Evolutionary conservation across 2,113 vertebrate species (phyloP).

Genomic region (Poecile atricapillus): DNA sequence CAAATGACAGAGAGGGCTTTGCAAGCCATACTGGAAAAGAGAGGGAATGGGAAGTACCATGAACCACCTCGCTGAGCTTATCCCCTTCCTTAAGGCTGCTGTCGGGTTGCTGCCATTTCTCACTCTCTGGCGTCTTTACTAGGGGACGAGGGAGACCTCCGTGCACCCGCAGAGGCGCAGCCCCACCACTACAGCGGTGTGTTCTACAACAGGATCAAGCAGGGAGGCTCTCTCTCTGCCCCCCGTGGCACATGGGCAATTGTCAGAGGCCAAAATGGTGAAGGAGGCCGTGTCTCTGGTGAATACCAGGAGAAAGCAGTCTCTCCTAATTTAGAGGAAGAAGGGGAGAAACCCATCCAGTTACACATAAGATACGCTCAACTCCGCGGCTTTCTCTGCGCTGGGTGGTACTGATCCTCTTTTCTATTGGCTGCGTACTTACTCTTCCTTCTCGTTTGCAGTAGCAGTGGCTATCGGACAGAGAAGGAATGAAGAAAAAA

Average conservation of each 20-base stretch:
- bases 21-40: background rate
- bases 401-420: background rate
- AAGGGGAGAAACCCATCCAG: background rate
- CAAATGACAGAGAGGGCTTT: background rate
- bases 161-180: background rate
- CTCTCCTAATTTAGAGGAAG: background rate
- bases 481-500: background rate
- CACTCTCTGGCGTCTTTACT: background rate
- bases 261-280: background rate
- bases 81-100: background rate
- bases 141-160: background rate
- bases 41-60: background rate
- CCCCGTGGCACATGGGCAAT: background rate
- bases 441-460: background rate
- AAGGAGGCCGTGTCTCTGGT: background rate
- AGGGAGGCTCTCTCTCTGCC: background rate
- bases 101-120: background rate
- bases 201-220: background rate
- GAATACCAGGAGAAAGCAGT: background rate
- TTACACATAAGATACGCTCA: background rate
- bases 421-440: background rate
- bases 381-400: background rate
- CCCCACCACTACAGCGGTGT: background rate
- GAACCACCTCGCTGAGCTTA: background rate
- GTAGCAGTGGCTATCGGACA: background rate